Evolutionary conservation across 2,113 vertebrate species (phyloP).

Genomic region (Lampris incognitus): DNA sequence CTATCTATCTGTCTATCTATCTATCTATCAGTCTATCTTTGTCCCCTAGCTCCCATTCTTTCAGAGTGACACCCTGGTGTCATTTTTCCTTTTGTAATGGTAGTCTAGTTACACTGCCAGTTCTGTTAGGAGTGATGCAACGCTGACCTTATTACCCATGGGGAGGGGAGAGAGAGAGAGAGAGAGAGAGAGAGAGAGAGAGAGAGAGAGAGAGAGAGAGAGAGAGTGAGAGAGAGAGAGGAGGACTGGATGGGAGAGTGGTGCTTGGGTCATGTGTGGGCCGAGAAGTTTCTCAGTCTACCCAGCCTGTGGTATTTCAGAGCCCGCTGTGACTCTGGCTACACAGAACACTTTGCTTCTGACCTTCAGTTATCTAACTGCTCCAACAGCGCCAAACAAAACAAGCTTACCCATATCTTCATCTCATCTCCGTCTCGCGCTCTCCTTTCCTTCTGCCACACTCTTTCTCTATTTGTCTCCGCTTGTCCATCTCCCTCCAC

Average conservation of each 20-base stretch:
- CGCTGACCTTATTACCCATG: neutral
- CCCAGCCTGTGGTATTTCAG: conserved; percentile 70
- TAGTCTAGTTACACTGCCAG: neutral
- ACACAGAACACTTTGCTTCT: conserved; percentile 48
- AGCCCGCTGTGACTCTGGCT: conserved; percentile 56
- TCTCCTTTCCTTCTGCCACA: neutral
- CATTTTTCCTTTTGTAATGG: neutral
- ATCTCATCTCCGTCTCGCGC: conserved; percentile 6
- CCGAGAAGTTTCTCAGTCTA: conserved; percentile 40
- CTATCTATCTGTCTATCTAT: neutral
- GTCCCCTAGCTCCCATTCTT: neutral
- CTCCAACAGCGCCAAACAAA: conserved; percentile 36
- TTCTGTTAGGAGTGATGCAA: neutral
- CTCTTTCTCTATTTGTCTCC: conserved; percentile 9
- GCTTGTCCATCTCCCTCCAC: conserved; percentile 22
- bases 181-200: neutral
- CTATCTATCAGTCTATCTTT: neutral
- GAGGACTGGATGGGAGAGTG: conserved; percentile 18
- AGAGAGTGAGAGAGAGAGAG: neutral
- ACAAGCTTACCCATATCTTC: conserved; percentile 7
- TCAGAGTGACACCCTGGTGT: neutral
- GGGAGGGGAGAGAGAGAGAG: neutral
- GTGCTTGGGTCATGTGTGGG: conserved; percentile 53
- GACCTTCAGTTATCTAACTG: conserved; percentile 73
- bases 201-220: neutral